These are phyloP conservation scores for Zaprionus tsacasi DNA, from an alignment of 1,140 invertebrate species.

Conservation along the genomic window DNA sequence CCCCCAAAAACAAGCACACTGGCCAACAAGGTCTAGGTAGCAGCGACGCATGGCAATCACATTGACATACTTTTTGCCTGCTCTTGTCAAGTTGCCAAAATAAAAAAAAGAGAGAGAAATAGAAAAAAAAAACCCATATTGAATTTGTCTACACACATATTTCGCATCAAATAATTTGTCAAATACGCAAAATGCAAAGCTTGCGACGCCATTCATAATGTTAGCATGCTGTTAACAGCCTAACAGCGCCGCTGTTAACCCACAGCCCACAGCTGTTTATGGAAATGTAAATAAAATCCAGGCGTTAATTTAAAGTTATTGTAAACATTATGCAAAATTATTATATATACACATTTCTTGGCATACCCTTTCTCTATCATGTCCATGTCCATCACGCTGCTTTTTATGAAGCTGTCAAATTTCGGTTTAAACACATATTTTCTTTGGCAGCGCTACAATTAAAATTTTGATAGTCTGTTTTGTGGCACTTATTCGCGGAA, in stretches of 20 bases:
- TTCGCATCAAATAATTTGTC: constrained; percentile 1
- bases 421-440: neutral
- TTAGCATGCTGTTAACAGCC: neutral
- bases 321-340: neutral
- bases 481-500: constrained; percentile 4
- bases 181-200: neutral
- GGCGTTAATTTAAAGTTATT: neutral
- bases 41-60: constrained; percentile 18
- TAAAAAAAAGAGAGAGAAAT: neutral
- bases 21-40: constrained; percentile 39
- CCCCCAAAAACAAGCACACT: constrained; percentile 24
- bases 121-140: neutral
- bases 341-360: neutral
- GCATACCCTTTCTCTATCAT: neutral
- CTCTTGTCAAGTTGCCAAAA: constrained; percentile 36
- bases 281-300: neutral
- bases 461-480: constrained; percentile 4
- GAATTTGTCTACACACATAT: constrained; percentile 11
- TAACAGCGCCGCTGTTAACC: neutral
- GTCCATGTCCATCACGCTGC: neutral
- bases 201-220: neutral
- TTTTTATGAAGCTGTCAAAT: constrained; percentile 18
- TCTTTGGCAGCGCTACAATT: constrained; percentile 23
- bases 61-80: constrained; percentile 34
- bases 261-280: neutral